A percentile compares a stretch with the other conserved stretches of the same genome.
Evolutionary conservation across 2,113 vertebrate genomes (phyloP).

Genomic region (Callithrix jacchus): DNA sequence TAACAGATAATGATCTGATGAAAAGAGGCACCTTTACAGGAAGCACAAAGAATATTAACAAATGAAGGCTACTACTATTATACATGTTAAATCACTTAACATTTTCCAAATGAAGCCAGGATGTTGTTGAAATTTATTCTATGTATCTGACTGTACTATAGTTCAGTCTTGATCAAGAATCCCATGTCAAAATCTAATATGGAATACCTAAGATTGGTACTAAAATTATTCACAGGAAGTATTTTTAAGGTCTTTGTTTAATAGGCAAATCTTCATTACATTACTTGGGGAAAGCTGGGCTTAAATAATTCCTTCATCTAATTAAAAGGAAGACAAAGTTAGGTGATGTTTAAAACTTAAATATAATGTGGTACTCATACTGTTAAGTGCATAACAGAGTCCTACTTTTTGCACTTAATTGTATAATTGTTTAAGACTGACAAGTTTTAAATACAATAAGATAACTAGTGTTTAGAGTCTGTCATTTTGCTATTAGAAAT

Average conservation of each 20-base stretch:
- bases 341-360: background rate
- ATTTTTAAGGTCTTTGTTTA: background rate
- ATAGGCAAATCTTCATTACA: background rate
- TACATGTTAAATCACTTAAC: background rate
- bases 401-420: background rate
- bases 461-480: background rate
- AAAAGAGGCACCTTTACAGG: background rate
- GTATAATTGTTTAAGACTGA: background rate
- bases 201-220: background rate
- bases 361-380: background rate
- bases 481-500: background rate
- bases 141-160: background rate
- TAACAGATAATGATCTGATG: background rate
- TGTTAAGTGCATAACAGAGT: background rate
- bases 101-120: background rate
- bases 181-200: background rate
- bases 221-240: background rate
- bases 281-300: background rate
- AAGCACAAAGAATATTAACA: background rate
- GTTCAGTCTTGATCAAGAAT: background rate
- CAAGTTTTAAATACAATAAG: background rate
- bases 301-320: slow-evolving; percentile 17
- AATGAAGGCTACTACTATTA: background rate
- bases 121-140: background rate
- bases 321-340: background rate